These are phyloP conservation scores for Triplophysa yarkandensis DNA, from an alignment of 2,797 vertebrate species.

Conservation along the genomic window DNA sequence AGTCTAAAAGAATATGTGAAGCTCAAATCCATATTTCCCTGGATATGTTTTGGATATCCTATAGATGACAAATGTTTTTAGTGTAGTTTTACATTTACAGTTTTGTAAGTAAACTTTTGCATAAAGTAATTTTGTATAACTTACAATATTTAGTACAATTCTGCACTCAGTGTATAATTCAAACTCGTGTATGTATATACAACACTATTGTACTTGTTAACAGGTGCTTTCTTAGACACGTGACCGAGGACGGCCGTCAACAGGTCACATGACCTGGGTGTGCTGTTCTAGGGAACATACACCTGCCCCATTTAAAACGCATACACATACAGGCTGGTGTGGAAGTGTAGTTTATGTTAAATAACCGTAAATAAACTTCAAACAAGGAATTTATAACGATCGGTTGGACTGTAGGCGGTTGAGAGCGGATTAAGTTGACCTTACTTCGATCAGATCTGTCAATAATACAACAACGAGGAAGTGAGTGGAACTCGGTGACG, in stretches of 20 bases:
- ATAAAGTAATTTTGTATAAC: too few species aligned
- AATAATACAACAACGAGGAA: constrained; percentile 34
- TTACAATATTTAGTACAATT: too few species aligned
- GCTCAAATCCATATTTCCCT: too few species aligned
- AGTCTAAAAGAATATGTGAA: too few species aligned
- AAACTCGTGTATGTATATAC: too few species aligned
- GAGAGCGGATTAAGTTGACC: not conserved
- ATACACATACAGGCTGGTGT: not conserved
- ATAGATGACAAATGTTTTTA: too few species aligned
- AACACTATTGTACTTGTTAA: not conserved
- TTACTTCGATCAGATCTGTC: constrained; percentile 15
- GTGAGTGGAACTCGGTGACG: constrained; percentile 13
- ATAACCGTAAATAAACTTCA: not conserved
- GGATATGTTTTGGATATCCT: too few species aligned
- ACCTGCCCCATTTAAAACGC: constrained; percentile 26
- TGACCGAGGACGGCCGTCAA: constrained; percentile 26
- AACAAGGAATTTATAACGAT: not conserved
- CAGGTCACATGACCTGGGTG: constrained; percentile 42
- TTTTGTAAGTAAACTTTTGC: too few species aligned
- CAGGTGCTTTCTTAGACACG: constrained; percentile 40
- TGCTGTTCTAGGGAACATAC: constrained; percentile 6
- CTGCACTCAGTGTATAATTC: too few species aligned
- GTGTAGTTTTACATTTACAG: too few species aligned
- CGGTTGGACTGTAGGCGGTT: not conserved
- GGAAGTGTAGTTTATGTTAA: not conserved